Base-by-base conservation (phyloP, 2,888 invertebrate genomes). In the Tenthredo scrophulariae region DNA sequence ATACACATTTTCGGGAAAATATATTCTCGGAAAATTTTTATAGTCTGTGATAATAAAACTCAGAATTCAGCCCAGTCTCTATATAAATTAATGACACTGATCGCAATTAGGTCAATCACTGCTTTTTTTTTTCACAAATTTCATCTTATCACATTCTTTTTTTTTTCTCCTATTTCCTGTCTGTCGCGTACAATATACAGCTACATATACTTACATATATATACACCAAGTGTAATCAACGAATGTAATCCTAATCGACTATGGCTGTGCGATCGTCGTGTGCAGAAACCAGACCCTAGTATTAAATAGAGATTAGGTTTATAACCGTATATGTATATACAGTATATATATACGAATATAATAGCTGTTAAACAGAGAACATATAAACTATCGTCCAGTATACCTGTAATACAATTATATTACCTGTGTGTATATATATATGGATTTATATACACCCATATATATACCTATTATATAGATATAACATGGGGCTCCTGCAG, bases 231-330 rank as follows among this genome's bases (percentile, higher is more conserved):
- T 62, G 62, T 26, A 62, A 62, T 62, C 72, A 43, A n/a, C 26
- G 40, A n/a, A 40, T 43, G 13, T 74, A 43, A 40, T n/a, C 54
- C n/a, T 54, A n/a, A 54, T 54, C 54, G 54, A 54, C 54, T n/a
- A n/a, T 54, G 18, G 18, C n/a, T 50, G n/a, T 54, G 37, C 7
- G 37, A 37, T 54, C 54, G n/a, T 54, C n/a, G n/a, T n/a, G 54
- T 54, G 54, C 54, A 54, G 54, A 54, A 46, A 74, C 40, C 85
- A 85, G 85, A 85, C 80, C 85, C 85, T 70, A 50, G 33, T 82
- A 85, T 85, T 85, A 85, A 85, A 85, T 85, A 85, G 50, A 67
- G 80, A 85, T 85, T 85, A 85, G 58, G 40, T 40, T n/a, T 29
- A 15, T 40, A 62, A 2, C 37, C 37, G 37, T 67, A 4, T 5